Conservation (phyloP, 1,140 invertebrate species). For the Brachionus asplanchnoidis region DNA sequence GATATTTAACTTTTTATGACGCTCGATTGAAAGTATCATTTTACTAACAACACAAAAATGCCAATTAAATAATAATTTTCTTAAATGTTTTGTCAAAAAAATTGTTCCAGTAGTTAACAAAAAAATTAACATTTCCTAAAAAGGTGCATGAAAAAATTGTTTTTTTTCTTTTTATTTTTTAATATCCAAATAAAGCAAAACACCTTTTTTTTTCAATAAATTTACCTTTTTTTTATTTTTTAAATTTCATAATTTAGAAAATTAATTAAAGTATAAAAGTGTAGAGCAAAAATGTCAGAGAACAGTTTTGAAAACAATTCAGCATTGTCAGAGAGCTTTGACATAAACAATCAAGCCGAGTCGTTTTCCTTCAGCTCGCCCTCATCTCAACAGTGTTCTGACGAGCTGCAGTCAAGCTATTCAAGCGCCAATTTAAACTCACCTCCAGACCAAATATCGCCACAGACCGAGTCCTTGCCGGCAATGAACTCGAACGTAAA, state of each 20-base stretch:
- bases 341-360: background rate
- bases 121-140: background rate
- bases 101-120: background rate
- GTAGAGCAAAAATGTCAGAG: slow-evolving; percentile 12
- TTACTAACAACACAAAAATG: background rate
- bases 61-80: background rate
- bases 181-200: background rate
- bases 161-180: background rate
- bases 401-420: slow-evolving; percentile 14
- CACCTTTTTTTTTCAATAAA: background rate
- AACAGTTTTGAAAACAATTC: slow-evolving; percentile 28
- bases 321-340: slow-evolving; percentile 23
- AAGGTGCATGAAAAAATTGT: background rate
- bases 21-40: background rate
- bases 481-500: slow-evolving; percentile 3
- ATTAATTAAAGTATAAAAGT: background rate
- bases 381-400: background rate
- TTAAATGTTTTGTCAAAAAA: background rate
- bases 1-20: background rate
- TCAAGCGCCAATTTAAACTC: slow-evolving; percentile 12
- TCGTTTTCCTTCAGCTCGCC: slow-evolving; percentile 11
- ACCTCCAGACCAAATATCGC: background rate
- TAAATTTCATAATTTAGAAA: slow-evolving; percentile 15
- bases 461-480: background rate
- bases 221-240: background rate